Evolutionary conservation across 2,113 vertebrate genomes (phyloP).

Genomic region (Brevimyrus niger): DNA sequence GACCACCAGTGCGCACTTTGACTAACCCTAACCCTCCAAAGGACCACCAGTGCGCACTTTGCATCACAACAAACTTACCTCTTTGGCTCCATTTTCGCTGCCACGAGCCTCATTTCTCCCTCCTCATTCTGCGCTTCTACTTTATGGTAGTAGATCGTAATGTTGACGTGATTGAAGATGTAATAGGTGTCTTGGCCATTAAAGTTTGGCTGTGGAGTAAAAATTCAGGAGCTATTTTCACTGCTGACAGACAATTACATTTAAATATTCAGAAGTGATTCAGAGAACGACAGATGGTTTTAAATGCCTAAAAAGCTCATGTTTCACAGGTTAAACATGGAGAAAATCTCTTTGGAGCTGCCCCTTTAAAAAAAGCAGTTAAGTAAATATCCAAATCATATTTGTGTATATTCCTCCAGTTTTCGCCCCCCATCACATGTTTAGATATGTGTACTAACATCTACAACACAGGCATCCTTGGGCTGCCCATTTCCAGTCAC

Average conservation of each 20-base stretch:
- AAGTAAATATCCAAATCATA: background rate
- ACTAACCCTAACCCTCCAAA: too few relatives aligned
- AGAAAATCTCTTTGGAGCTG: background rate
- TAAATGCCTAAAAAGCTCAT: background rate
- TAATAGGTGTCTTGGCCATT: conserved; percentile 83
- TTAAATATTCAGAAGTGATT: background rate
- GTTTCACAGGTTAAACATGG: background rate
- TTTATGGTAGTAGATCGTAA: conserved; percentile 79
- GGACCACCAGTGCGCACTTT: too few relatives aligned
- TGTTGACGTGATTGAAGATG: conserved; percentile 92
- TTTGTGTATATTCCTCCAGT: background rate
- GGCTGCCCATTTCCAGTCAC: conserved; percentile 74
- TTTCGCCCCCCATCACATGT: background rate
- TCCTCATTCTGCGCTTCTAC: conserved; percentile 78
- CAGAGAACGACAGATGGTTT: background rate
- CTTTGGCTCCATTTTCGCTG: conserved; percentile 90
- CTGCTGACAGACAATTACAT: background rate
- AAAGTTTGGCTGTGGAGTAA: conserved; percentile 69
- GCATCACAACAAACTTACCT: conserved; percentile 57
- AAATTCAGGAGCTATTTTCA: background rate
- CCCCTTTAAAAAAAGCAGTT: background rate
- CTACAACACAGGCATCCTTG: conserved; percentile 90
- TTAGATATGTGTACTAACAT: conserved; percentile 56
- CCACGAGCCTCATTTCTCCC: conserved; percentile 76
- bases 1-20: too few relatives aligned